Evolutionary conservation across 2,113 vertebrate species (phyloP), one percentile per base, ranked within the genome.

Genomic region (Neomonachus schauinslandi): DNA sequence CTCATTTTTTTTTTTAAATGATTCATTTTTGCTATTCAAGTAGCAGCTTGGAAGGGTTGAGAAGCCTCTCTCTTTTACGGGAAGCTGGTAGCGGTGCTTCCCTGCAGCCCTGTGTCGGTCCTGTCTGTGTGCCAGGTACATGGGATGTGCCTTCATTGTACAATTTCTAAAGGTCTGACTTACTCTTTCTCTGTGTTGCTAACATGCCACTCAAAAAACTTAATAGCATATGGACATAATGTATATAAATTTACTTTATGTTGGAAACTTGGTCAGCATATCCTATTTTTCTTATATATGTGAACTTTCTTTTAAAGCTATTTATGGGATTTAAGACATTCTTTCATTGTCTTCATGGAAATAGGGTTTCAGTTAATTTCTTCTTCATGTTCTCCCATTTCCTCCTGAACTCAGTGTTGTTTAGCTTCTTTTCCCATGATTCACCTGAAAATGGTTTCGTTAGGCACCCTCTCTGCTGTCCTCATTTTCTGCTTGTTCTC

Each of bases 271-370:
- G 94, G 51, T 42, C 63, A 94, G 87, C 4, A 14, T 61, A 51
- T 91, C 67, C 28, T 92, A 7, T 74, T 91, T 95, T 63, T 46
- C 18, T 14, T 22, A 26, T 80, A 31, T 74, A 11, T 59, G 19
- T 79, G 86, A 33, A 65, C 31, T 90, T 92, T 93, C n/a, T 95
- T 42, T 8, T 69, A 89, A 89, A 74, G 79, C 67, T 71, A 49
- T 67, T 96, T 94, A 80, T 81, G 63, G 39, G 14, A 80, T 77
- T 89, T 82, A 61, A 93, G 89, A 55, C 22, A 67, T 76, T 22
- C 5, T 33, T 80, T 84, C 12, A 63, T 74, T 69, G 81, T 69
- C 33, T 53, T 82, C 33, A 18, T 79, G n/a, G 18, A 39, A 51
- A 81, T 55, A 14, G 2, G 1, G 26, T 76, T 87, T 28, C 42